Conservation (phyloP, 2,888 invertebrate species). For the Zeuzera pyrina region DNA sequence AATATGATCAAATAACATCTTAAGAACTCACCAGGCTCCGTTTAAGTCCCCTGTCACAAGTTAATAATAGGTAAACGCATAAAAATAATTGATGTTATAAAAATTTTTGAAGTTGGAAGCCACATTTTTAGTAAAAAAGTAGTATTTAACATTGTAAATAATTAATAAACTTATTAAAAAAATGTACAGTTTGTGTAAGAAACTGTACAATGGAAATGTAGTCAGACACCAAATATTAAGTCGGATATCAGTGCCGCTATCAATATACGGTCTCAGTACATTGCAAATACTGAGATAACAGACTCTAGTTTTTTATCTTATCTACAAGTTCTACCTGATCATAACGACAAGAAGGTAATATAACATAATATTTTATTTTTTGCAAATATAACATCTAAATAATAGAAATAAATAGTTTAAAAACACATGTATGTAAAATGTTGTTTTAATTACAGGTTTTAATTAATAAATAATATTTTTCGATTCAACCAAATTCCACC, state of each 20-base stretch:
- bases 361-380: too few relatives aligned
- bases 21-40: constrained; percentile 46
- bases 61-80: constrained; percentile 35
- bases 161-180: constrained; percentile 21
- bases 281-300: constrained; percentile 8
- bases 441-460: too few relatives aligned
- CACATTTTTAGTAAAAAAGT: constrained; percentile 49
- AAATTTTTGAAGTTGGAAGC: constrained; percentile 43
- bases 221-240: constrained; percentile 40
- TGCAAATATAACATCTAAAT: too few relatives aligned
- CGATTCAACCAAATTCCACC: too few relatives aligned
- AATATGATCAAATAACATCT: constrained; percentile 21
- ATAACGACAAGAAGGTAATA: too few relatives aligned
- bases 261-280: constrained; percentile 61
- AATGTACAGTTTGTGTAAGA: constrained; percentile 35
- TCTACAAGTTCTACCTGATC: constrained; percentile 1
- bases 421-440: too few relatives aligned
- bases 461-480: too few relatives aligned
- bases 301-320: constrained; percentile 8
- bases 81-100: constrained; percentile 41
- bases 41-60: constrained; percentile 42
- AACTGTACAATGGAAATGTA: constrained; percentile 40
- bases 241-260: constrained; percentile 51
- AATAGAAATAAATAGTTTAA: too few relatives aligned
- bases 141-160: constrained; percentile 46